These are phyloP conservation scores for Drosophila kanapiae DNA, from an alignment of 1,140 invertebrate genomes.

Conservation along the genomic window DNA sequence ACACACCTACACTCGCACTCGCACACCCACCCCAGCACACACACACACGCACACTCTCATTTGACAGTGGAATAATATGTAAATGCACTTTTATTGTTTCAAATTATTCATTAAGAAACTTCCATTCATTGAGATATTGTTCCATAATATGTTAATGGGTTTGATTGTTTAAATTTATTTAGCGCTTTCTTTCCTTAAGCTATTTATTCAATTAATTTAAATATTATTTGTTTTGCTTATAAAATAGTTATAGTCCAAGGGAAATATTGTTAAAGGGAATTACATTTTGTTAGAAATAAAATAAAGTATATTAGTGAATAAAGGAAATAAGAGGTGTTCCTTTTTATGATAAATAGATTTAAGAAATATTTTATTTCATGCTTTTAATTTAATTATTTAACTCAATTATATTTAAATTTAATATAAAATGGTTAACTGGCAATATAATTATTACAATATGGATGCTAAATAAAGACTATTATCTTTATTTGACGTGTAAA, in stretches of 20 bases:
- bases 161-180: not conserved
- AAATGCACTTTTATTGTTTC: constrained; percentile 17
- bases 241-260: too few relatives aligned
- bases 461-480: too few relatives aligned
- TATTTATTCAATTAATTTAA: not conserved
- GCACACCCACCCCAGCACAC: constrained; percentile 14
- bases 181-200: not conserved
- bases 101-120: not conserved
- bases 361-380: too few relatives aligned
- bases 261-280: not conserved
- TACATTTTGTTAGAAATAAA: not conserved
- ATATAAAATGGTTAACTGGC: too few relatives aligned
- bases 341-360: too few relatives aligned
- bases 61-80: constrained; percentile 29
- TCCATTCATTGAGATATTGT: not conserved
- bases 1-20: constrained; percentile 28
- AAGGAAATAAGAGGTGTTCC: too few relatives aligned
- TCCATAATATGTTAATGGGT: not conserved
- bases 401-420: too few relatives aligned
- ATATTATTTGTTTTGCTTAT: not conserved
- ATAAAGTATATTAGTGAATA: too few relatives aligned
- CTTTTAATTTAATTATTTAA: too few relatives aligned
- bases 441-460: too few relatives aligned
- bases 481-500: too few relatives aligned
- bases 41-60: not conserved